Evolutionary conservation across 2,797 vertebrate genomes (phyloP), one percentile per base, ranked within the genome.

Genomic region (Gadopsis bispinosus): DNA sequence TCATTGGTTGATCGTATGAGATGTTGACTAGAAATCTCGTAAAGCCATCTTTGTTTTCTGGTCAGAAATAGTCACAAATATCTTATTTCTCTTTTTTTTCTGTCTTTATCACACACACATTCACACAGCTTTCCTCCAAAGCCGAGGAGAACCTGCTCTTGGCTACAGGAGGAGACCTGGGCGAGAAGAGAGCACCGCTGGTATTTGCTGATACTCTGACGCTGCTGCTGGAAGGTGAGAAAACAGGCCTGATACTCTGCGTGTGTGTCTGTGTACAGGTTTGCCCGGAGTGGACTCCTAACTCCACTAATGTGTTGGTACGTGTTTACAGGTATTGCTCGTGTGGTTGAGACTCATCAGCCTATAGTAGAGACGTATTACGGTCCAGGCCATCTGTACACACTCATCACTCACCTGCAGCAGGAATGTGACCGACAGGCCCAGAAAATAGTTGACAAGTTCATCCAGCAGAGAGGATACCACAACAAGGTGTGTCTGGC

Each of bases 281-380:
- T 39, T 43, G 51, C 37, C 51, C 26, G 13, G 19, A 47, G 4
- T 10, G 5, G 13, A 53, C 58, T 47, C 63, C 50, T 4, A 11
- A 53, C 58, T 47, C 63, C 50, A 17, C 16, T 58, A 2, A 51
- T 3, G 1, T 5, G 22, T 22, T 29, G 6, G 4, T 53, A 26
- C 79, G 43, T 62, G 20, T 84, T 77, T 33, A 35, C 89, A 99
- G 98, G 98, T 45, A 99, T 99, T 7, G 98, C 98, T 80, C 96
- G 97, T 3, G 94, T 99, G 20, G 95, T 99, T 75, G 98, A 99
- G 94, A 99, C 97, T 4, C 98, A 99, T 77, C 98, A 99, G 73
- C 97, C 97, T 13, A 99, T 99, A 0, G 97, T 99, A 65, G 98
- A 99, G 90, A 99, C 98, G 0, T 99, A 98, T 85, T 99, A 99